Evolutionary conservation across 1,140 invertebrate species (phyloP).

Genomic region (Melanaphis sacchari): DNA sequence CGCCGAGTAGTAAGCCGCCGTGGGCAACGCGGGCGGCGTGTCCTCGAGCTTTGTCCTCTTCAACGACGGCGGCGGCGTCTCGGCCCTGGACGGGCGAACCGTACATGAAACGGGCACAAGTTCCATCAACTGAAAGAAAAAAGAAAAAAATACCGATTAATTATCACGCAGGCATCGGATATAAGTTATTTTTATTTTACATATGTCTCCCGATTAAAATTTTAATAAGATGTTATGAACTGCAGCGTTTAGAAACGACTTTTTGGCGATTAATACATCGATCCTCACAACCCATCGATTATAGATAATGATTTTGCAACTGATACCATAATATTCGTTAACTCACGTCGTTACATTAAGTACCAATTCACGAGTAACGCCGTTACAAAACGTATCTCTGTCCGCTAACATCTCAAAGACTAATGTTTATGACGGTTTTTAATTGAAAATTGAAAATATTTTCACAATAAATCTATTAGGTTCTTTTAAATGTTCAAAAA

Average conservation of each 20-base stretch:
- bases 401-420: neutral
- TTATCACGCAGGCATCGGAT: neutral
- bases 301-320: neutral
- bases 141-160: neutral
- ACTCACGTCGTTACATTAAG: no score
- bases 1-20: slow-evolving; percentile 41
- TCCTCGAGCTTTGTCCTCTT: slow-evolving; percentile 49
- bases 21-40: neutral
- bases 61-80: slow-evolving; percentile 41
- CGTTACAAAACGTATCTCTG: neutral
- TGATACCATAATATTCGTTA: neutral
- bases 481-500: no score
- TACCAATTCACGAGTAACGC: neutral
- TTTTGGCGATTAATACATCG: neutral
- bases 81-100: slow-evolving; percentile 21
- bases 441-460: neutral
- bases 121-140: slow-evolving; percentile 36
- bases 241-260: neutral
- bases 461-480: no score
- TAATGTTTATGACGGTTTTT: no score
- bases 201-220: no score
- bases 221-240: neutral
- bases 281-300: neutral
- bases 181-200: neutral
- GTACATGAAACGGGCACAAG: slow-evolving; percentile 36